phyloP scores from a whole-genome alignment of 1,140 invertebrate genomes.

The Trissolcus basalis region DNA sequence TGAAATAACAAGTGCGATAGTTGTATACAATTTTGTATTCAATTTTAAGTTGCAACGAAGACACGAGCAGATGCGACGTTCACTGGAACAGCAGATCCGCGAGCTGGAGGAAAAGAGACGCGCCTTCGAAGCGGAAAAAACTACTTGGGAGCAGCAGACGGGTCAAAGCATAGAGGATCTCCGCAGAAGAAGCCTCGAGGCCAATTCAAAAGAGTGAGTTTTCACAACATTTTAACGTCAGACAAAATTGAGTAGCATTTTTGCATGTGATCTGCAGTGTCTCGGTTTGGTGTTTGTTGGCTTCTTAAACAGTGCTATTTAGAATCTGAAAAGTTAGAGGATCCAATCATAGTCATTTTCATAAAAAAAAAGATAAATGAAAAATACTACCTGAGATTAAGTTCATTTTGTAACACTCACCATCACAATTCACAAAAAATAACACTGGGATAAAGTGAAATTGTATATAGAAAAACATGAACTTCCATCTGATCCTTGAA shows the following conservation, averaged over 20 bases:
- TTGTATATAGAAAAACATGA: no score
- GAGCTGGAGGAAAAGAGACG: slow-evolving; percentile 93
- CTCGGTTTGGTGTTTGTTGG: slow-evolving; percentile 17
- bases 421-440: no score
- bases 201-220: slow-evolving; percentile 90
- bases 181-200: slow-evolving; percentile 87
- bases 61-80: slow-evolving; percentile 82
- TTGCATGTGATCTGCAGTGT: slow-evolving; percentile 28
- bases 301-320: slow-evolving; percentile 1
- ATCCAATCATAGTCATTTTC: no score
- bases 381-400: no score
- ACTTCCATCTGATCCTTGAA: no score
- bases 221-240: not conserved
- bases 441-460: no score
- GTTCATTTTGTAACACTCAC: no score
- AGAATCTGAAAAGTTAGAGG: no score
- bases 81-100: slow-evolving; percentile 89
- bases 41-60: slow-evolving; percentile 79
- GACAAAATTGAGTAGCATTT: slow-evolving; percentile 32
- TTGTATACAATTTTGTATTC: not conserved
- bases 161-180: slow-evolving; percentile 91
- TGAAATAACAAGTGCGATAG: no score
- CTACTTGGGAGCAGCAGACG: slow-evolving; percentile 92
- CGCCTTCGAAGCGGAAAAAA: slow-evolving; percentile 90
- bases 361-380: no score